Percentiles rank a stretch among this genome's conserved stretches.
Conservation (phyloP, 2,888 invertebrate species). For the Trachelus iudaicus region DNA sequence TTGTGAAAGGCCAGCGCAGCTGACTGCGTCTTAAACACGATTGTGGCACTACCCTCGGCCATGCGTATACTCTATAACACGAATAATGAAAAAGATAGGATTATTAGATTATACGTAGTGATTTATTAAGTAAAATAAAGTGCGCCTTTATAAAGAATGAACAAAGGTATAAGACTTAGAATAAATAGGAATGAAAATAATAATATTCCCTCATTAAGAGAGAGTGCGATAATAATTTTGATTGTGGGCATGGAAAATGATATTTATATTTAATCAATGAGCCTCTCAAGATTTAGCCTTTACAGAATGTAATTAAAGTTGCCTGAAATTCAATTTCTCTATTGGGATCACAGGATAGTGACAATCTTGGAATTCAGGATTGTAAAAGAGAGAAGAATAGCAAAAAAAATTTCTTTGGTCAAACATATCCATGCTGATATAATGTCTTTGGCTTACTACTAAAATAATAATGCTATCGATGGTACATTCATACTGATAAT, state of each 20-base stretch:
- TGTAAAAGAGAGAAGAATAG: background rate
- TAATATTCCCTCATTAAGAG: background rate
- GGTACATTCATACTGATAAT: background rate
- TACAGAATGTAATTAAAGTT: background rate
- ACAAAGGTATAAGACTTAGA: slow-evolving; percentile 10
- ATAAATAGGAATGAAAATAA: background rate
- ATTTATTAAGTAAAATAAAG: slow-evolving; percentile 8
- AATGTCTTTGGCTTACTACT: background rate
- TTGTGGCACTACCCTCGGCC: slow-evolving; percentile 63
- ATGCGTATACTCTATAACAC: slow-evolving; percentile 60
- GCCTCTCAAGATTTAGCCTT: background rate
- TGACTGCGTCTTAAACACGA: slow-evolving; percentile 69
- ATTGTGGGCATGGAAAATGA: background rate
- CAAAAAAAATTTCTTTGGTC: background rate
- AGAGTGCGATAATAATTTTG: background rate
- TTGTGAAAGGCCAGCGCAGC: slow-evolving; percentile 70
- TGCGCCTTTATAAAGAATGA: slow-evolving; percentile 11
- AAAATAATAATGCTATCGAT: background rate
- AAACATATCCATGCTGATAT: background rate
- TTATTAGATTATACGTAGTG: slow-evolving; percentile 9
- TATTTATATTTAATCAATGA: background rate
- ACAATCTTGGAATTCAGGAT: background rate
- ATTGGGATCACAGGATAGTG: background rate
- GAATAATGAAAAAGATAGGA: slow-evolving; percentile 23
- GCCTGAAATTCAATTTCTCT: background rate